These are phyloP conservation scores for Argyrosomus regius DNA, from an alignment of 2,797 vertebrate species.

Conservation along the genomic window DNA sequence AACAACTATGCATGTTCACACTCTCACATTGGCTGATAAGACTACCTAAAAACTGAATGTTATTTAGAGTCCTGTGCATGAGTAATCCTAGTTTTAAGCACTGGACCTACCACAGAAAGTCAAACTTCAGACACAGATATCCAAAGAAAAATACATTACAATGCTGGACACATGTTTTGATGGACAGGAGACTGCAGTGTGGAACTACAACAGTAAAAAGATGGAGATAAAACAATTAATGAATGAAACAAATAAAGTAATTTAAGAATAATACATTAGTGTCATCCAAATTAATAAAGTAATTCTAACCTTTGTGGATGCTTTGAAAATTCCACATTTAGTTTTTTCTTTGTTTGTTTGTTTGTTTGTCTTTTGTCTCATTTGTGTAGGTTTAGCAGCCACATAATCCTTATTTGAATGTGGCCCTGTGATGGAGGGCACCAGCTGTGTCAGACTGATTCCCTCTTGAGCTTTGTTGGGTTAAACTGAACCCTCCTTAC, in stretches of 20 bases:
- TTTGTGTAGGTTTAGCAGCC: no score
- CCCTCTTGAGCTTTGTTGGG: constrained; percentile 42
- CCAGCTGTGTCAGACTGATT: constrained; percentile 52
- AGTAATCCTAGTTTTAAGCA: neutral
- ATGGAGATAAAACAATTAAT: neutral
- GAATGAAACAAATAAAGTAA: neutral
- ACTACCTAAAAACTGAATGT: neutral
- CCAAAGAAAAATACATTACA: neutral
- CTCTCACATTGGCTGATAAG: neutral
- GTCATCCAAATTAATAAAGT: neutral
- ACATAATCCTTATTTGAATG: no score
- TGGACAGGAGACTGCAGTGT: neutral
- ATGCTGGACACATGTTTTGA: constrained; percentile 3
- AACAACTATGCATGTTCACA: neutral
- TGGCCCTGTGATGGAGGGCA: constrained; percentile 12
- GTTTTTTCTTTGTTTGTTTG: no score
- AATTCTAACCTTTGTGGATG: no score
- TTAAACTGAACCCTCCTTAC: constrained; percentile 41
- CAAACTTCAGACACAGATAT: neutral
- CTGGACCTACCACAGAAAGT: neutral
- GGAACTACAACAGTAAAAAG: neutral
- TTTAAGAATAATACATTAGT: neutral
- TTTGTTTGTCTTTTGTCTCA: no score
- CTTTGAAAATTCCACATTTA: no score
- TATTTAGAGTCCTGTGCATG: neutral